These are phyloP conservation scores for Anastrepha ludens DNA, from an alignment of 1,140 invertebrate genomes.

Conservation along the genomic window DNA sequence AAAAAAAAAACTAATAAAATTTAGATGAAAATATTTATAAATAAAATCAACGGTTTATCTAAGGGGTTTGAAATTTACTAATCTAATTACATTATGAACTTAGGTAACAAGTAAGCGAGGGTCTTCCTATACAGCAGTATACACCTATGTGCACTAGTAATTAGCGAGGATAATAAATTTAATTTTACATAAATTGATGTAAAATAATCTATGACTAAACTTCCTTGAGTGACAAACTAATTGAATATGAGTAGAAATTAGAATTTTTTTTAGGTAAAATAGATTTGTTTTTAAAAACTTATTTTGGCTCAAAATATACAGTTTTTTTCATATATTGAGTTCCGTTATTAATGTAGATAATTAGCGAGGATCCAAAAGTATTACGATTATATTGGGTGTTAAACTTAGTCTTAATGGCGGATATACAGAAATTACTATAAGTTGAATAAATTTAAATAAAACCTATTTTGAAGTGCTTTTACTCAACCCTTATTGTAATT, in stretches of 20 bases:
- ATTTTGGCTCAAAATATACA: neutral
- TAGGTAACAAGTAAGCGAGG: neutral
- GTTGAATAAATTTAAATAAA: too few relatives aligned
- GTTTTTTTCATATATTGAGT: neutral
- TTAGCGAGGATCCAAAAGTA: neutral
- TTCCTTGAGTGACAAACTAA: neutral
- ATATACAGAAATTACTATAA: too few relatives aligned
- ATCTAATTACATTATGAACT: neutral
- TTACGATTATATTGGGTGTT: neutral
- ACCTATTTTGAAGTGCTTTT: too few relatives aligned
- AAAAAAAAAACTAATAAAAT: neutral
- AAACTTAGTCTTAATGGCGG: too few relatives aligned
- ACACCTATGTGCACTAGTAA: neutral
- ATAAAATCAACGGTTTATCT: neutral
- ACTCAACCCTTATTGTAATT: too few relatives aligned
- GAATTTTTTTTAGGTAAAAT: neutral
- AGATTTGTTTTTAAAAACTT: neutral
- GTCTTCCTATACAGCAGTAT: conserved; percentile 13
- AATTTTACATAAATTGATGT: neutral
- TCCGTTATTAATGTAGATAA: neutral
- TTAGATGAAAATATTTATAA: neutral
- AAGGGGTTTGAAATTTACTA: neutral
- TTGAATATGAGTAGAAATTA: too few relatives aligned
- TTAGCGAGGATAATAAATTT: neutral
- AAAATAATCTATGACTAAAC: neutral